A percentile compares a stretch with the other conserved stretches of the same genome.
These are phyloP conservation scores for Saturnia pavonia DNA, from an alignment of 2,888 invertebrate species.

Conservation along the genomic window DNA sequence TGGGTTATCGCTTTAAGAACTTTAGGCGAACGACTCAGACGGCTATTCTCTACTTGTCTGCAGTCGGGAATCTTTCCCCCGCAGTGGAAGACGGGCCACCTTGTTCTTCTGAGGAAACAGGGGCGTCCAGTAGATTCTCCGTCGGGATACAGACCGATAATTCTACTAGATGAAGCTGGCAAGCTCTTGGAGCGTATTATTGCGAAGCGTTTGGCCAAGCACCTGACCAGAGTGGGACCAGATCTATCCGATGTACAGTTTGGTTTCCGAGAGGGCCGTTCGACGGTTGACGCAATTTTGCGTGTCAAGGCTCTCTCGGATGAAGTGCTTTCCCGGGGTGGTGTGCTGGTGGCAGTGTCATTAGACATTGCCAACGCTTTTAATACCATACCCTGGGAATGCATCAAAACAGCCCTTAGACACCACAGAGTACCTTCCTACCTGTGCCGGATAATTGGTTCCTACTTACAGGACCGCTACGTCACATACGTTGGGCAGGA, in stretches of 20 bases:
- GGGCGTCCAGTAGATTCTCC: background rate
- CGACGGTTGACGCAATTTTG: background rate
- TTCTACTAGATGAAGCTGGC: background rate
- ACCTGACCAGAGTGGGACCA: background rate
- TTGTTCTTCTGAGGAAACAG: background rate
- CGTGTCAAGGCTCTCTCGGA: background rate
- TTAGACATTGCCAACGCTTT: background rate
- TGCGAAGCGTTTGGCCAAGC: background rate
- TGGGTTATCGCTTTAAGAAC: background rate
- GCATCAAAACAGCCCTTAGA: background rate
- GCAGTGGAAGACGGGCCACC: background rate
- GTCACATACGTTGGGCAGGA: slow-evolving; percentile 4
- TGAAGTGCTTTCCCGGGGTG: background rate
- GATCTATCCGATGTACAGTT: too few species aligned
- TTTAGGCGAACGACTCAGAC: background rate
- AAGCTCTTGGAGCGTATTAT: background rate
- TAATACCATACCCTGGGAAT: background rate
- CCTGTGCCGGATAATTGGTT: slow-evolving; percentile 16
- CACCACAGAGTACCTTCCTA: background rate
- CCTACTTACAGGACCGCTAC: slow-evolving; percentile 22
- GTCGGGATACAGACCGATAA: background rate
- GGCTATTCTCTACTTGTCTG: background rate
- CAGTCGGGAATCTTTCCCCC: background rate
- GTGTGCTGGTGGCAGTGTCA: background rate
- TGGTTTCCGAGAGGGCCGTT: too few species aligned